Base-by-base conservation (phyloP, 1,140 invertebrate species). In the Limonius californicus region DNA sequence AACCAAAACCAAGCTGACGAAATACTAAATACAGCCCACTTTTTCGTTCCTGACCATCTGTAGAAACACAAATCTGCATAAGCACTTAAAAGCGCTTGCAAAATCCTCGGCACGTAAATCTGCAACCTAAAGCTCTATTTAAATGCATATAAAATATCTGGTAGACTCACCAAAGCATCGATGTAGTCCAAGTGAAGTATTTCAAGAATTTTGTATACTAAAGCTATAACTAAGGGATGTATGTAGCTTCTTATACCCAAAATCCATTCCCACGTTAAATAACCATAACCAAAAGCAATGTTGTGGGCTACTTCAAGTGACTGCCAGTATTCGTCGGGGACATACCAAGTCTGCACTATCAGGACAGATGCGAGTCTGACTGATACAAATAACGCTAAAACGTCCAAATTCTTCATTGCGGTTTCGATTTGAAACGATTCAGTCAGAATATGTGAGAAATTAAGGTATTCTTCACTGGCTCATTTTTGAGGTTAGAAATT, bases 251-350 rank as follows among this genome's bases (percentile, higher is more conserved):
- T 82, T 45, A 97, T 87, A 14, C 87, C 89, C 66, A 83, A 74
- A 11, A 76, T 78, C 94, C 94, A 97, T 78, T 97, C 94, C 94
- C 94, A 97, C 6, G 94, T 96, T 11, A 92, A 75, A 68, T 91
- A 85, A 56, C 94, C 94, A 82, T 94, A 95, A 9, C 87, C 88
- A 81, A 92, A 96, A 1, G 82, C 83, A 55, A 90, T 75, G 50
- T 87, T 88, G 76, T 96, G 93, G 15, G 92, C 90, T 12, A 97
- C 91, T 79, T 97, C 94, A 58, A 95, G 71, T 1, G 89, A 91
- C 76, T 96, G 94, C 92, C 92, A 97, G 71, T 93, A 95, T 74
- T 97, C 94, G 78, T 97, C 94, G 23, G 94, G 92, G 14, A 95
- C 93, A 78, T 88, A 95, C 72, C 79, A 88, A 0, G 92, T 94